Conservation (phyloP, 2,113 vertebrate species). For the Eolophus roseicapilla region DNA sequence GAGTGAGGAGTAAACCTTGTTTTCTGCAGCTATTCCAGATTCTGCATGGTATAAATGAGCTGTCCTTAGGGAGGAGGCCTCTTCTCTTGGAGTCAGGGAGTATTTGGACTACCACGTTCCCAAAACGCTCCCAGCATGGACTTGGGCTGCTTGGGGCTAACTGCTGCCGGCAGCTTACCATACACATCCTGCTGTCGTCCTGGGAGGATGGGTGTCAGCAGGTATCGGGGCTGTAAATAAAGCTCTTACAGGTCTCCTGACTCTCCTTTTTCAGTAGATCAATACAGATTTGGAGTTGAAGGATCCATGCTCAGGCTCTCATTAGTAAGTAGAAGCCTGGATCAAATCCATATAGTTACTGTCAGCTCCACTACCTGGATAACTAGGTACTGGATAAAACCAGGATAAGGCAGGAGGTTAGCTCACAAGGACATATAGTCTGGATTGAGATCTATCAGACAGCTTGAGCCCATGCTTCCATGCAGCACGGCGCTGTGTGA, state of each 20-base stretch:
- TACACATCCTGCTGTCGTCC: neutral
- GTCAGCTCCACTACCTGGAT: neutral
- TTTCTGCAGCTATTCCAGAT: neutral
- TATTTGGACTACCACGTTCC: neutral
- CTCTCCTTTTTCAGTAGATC: neutral
- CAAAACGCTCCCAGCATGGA: neutral
- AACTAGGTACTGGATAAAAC: neutral
- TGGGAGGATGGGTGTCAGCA: neutral
- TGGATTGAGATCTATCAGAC: neutral
- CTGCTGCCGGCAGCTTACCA: neutral
- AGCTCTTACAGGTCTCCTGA: neutral
- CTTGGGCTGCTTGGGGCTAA: neutral
- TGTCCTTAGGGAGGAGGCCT: neutral
- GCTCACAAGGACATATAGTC: fast-evolving
- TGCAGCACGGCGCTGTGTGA: neutral
- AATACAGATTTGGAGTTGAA: neutral
- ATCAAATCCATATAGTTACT: neutral
- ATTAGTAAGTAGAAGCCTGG: neutral
- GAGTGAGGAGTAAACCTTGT: neutral
- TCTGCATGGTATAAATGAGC: neutral
- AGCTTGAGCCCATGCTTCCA: neutral
- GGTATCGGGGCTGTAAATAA: neutral
- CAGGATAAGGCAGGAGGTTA: neutral
- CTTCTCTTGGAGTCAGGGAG: neutral
- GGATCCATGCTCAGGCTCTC: neutral